Base-by-base conservation (phyloP, 2,113 vertebrate genomes). In the Zeus faber region DNA sequence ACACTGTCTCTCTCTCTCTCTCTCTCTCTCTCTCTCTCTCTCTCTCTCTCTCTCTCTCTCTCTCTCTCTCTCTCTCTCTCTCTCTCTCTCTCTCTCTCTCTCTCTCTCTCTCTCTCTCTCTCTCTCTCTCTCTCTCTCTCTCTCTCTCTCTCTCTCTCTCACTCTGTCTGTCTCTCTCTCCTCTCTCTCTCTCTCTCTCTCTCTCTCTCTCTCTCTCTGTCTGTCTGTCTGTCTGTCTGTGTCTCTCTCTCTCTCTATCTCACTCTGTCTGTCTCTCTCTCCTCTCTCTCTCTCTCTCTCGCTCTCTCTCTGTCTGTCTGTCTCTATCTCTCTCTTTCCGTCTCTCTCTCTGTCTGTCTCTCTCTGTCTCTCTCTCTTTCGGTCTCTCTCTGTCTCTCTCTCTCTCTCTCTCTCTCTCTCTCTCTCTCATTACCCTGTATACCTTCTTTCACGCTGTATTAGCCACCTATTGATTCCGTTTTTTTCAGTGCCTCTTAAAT, bases 21-120 rank as follows among this genome's bases (percentile, higher is more conserved):
- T 25, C 22, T 58, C 56, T 63, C 50, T 54, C 35, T 54, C 9
- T 4, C 44, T 62, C 55, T 67, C 57, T 48, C 70, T 25, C 59
- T 66, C 67, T 67, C 65, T 69, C 72, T 58, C 55, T 55, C 73
- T 76, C 77, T 68, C 72, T 65, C 70, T 76, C 70, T 63, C 55
- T 44, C 69, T 54, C 64, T 55, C 22, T 49, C 59, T 39, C 33
- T 62, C 53, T 46, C 43, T 71, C 4, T 2, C 37, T 11, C 37
- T 16, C 3, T 16, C 5, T 40, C 0, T 40, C 37, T 17, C 31
- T 33, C 2, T 33, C 31, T 33, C 31, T 33, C 8, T 33, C 5
- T 33, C 31, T 29, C 4, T 29, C 4, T 29, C 26, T 29, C 4
- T 29, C 26, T 29, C 4, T 33, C 31, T 2, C 8, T 33, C 29